Evolutionary conservation across 1,140 invertebrate species (phyloP).

Genomic region (Bombus superbus): DNA sequence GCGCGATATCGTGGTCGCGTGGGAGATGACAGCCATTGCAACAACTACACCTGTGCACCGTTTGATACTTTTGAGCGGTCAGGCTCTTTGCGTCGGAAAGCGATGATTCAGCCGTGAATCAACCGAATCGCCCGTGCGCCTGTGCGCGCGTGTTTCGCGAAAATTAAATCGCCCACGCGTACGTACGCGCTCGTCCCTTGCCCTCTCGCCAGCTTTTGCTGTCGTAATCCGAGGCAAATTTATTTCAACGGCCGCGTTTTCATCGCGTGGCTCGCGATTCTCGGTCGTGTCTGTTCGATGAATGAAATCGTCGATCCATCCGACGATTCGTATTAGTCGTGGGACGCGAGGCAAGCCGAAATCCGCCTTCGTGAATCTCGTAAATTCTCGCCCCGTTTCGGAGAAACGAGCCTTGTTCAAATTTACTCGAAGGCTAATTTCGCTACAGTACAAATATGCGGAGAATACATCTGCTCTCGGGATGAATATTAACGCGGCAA

Average conservation of each 20-base stretch:
- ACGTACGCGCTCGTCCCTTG: not conserved
- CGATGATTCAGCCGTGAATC: conserved; percentile 62
- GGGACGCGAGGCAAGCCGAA: not conserved
- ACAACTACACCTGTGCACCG: conserved; percentile 42
- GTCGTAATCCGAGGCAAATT: conserved; percentile 52
- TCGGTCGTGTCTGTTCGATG: conserved; percentile 19
- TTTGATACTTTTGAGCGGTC: conserved; percentile 22
- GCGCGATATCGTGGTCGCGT: conserved; percentile 6
- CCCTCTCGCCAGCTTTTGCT: not conserved
- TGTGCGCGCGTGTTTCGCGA: not conserved
- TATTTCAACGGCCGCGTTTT: conserved; percentile 31
- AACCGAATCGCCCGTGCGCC: not conserved
- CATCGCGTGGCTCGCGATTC: not conserved
- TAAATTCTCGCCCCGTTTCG: not conserved
- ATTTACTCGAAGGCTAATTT: conserved; percentile 10
- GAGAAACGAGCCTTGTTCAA: not conserved
- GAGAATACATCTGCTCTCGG: not conserved
- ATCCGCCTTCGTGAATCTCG: no score
- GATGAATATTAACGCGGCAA: conserved; percentile 35
- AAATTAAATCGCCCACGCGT: conserved; percentile 62
- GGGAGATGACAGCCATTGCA: conserved; percentile 39
- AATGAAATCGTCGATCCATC: conserved; percentile 23
- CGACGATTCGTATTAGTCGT: conserved; percentile 11
- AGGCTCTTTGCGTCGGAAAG: not conserved
- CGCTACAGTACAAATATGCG: not conserved